Percentiles rank a stretch among this genome's conserved stretches.
Conservation (phyloP, 2,797 vertebrate species). For the Ataeniobius toweri region DNA sequence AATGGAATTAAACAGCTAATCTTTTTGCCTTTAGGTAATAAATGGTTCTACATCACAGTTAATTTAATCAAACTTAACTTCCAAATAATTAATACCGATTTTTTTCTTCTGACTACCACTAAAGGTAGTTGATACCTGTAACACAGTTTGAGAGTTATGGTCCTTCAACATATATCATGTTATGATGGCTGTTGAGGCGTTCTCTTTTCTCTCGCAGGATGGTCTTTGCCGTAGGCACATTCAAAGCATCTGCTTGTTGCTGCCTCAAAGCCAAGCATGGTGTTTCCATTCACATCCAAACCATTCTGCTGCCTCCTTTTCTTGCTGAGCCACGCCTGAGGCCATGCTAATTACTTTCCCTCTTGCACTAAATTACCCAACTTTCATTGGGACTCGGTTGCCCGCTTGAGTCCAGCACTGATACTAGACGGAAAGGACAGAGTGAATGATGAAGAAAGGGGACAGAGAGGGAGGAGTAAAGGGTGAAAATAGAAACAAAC, state of each 20-base stretch:
- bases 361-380: conserved; percentile 94
- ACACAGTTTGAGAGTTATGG: not conserved
- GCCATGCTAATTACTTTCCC: conserved; percentile 97
- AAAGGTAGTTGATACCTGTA: not conserved
- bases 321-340: conserved; percentile 84
- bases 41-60: not conserved
- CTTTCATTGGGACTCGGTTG: conserved; percentile 93
- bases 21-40: not conserved
- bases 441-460: conserved; percentile 42
- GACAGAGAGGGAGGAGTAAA: conserved; percentile 55
- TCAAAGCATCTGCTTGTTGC: conserved; percentile 63
- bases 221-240: conserved; percentile 77
- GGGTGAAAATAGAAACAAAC: conserved; percentile 88
- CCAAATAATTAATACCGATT: not conserved
- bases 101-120: not conserved
- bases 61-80: not conserved
- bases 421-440: conserved; percentile 73
- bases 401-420: conserved; percentile 85
- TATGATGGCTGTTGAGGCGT: conserved; percentile 68
- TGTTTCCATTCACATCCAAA: conserved; percentile 61
- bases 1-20: not conserved
- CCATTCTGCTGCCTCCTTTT: conserved; percentile 69
- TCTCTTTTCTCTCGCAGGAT: conserved; percentile 72
- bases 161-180: conserved; percentile 64
- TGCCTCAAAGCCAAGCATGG: conserved; percentile 56